Evolutionary conservation across 2,797 vertebrate species (phyloP).

Genomic region (Oreortyx pictus): DNA sequence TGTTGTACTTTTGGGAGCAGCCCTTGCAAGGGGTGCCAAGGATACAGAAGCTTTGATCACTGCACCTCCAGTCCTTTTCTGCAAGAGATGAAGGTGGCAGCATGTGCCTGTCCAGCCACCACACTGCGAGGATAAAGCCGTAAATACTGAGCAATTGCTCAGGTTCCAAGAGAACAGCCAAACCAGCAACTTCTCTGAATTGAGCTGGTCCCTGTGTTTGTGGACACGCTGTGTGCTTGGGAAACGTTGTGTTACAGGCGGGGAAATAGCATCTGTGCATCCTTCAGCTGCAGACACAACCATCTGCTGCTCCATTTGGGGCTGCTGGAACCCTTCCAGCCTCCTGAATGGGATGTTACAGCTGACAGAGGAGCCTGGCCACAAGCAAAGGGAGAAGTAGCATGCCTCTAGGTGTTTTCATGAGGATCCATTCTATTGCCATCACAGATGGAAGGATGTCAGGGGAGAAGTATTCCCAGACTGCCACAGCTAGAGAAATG

Average conservation of each 20-base stretch:
- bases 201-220: conserved; percentile 44
- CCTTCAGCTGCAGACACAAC: conserved; percentile 67
- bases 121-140: background rate
- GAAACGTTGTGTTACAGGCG: background rate
- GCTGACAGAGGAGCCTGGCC: conserved; percentile 1
- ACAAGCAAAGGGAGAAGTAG: background rate
- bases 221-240: conserved; percentile 51
- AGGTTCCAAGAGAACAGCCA: conserved; percentile 8
- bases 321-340: conserved; percentile 50
- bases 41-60: background rate
- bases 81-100: background rate
- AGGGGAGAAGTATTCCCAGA: background rate
- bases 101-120: background rate
- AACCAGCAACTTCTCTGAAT: background rate
- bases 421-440: background rate
- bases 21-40: background rate
- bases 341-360: conserved; percentile 1
- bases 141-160: background rate
- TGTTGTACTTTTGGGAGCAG: background rate
- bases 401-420: background rate
- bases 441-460: background rate
- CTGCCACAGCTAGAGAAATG: background rate
- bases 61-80: background rate
- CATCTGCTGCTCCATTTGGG: conserved; percentile 70
- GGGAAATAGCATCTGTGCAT: conserved; percentile 60